Evolutionary conservation across 1,140 invertebrate genomes (phyloP).

Genomic region (Drosophila pachea): DNA sequence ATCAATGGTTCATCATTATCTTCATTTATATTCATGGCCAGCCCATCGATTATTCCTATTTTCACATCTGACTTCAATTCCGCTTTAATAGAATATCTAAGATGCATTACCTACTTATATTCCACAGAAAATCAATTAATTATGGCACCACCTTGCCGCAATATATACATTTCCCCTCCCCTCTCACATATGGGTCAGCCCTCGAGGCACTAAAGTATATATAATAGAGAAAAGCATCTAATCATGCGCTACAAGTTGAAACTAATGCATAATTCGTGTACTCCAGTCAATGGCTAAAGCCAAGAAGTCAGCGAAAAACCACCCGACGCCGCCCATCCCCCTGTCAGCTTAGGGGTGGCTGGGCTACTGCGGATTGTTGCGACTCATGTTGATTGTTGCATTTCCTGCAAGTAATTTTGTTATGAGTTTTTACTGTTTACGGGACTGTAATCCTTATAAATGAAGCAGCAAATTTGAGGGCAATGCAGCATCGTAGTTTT

Average conservation of each 20-base stretch:
- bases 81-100: neutral
- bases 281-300: conserved; percentile 23
- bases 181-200: conserved; percentile 33
- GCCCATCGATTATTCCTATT: neutral
- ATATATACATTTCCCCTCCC: neutral
- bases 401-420: conserved; percentile 73
- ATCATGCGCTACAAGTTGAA: conserved; percentile 61
- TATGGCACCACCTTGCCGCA: neutral
- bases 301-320: conserved; percentile 40
- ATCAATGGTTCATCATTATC: too few species aligned
- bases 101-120: conserved; percentile 5
- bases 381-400: conserved; percentile 55
- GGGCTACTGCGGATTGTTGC: conserved; percentile 25
- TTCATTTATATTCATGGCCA: neutral
- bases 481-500: conserved; percentile 57
- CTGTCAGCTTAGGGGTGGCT: conserved; percentile 27
- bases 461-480: conserved; percentile 74
- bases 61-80: neutral
- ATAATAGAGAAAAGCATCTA: conserved; percentile 46
- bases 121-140: conserved; percentile 3
- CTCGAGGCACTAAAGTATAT: neutral
- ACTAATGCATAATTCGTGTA: conserved; percentile 74
- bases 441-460: conserved; percentile 69
- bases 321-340: conserved; percentile 14
- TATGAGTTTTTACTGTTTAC: conserved; percentile 69